Conservation (phyloP, 2,797 vertebrate species). For the Lophotriccus pileatus region DNA sequence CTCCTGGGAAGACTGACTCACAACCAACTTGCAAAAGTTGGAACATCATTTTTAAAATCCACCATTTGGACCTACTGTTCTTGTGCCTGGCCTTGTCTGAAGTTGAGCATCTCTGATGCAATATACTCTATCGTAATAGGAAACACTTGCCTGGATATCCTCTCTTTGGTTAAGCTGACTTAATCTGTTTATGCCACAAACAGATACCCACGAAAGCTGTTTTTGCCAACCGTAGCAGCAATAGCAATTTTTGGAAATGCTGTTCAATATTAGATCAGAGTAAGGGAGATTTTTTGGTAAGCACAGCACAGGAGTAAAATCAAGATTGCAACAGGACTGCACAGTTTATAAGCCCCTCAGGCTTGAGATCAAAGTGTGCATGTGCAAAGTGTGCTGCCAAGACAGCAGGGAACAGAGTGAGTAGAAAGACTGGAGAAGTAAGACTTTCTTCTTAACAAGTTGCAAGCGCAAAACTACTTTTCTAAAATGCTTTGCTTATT, state of each 20-base stretch:
- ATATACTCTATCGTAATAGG: not conserved
- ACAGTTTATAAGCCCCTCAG: not conserved
- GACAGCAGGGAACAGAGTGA: not conserved
- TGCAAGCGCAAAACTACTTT: slow-evolving; percentile 11
- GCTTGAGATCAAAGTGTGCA: not conserved
- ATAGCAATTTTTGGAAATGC: not conserved
- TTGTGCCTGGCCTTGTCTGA: not conserved
- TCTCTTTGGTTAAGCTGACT: not conserved
- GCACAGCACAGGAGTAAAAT: not conserved
- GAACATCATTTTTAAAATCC: not conserved
- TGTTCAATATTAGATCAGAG: not conserved
- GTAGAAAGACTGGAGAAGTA: not conserved
- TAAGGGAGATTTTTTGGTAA: not conserved
- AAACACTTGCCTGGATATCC: not conserved
- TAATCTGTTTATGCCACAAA: not conserved
- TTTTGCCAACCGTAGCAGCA: not conserved
- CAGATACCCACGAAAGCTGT: not conserved
- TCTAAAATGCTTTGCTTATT: slow-evolving; percentile 2
- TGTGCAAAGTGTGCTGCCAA: too few relatives aligned
- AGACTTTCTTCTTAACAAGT: not conserved
- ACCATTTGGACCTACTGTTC: not conserved
- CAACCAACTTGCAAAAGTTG: not conserved
- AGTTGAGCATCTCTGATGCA: not conserved
- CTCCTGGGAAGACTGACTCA: not conserved
- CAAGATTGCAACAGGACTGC: not conserved